Base-by-base conservation (phyloP, 2,113 vertebrate species). In the Heteronetta atricapilla region DNA sequence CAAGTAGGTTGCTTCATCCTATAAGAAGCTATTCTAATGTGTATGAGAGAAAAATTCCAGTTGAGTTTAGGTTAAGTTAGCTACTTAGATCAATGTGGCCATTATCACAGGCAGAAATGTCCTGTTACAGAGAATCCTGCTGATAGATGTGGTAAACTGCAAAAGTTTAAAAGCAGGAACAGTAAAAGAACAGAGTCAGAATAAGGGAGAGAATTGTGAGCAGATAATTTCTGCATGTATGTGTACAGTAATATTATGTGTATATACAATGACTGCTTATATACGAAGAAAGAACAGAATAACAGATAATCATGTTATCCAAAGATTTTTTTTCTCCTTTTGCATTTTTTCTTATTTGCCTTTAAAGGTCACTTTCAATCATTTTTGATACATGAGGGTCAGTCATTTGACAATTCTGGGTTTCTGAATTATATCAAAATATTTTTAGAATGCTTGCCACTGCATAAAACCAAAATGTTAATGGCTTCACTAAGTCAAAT, bases 401-500 rank as follows among this genome's bases (percentile, higher is more conserved):
- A 95, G 44, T 23, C 58, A 68, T 87, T 88, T 90, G 79, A 66
- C 84, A 93, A 46, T 82, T 87, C n/a, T 40, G 36, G 16, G 58
- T 63, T 95, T 91, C 69, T 95, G 85, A 95, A 90, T 93, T 91
- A 85, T 85, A 93, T 59, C 20, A 59, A 86, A 93, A 95, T 94
- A 94, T 93, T 96, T 97, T 96, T 88, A 82, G 89, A 97, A 91
- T 93, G 94, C 96, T 93, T 96, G 74, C 80, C 33, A 66, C 86
- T 94, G 88, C 95, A 93, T 94, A 88, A 97, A 96, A 85, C 63
- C 50, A 73, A 91, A 95, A 95, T 94, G 89, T 95, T 97, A 97
- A 97, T 96, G 80, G 70, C 80, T 94, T 96, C 84, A 70, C 91
- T 84, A 93, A 96, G 90, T 97, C 82, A 97, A 96, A 97, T 97